phyloP scores from a whole-genome alignment of 1,140 invertebrate genomes.

The Brachionus sp. region DNA sequence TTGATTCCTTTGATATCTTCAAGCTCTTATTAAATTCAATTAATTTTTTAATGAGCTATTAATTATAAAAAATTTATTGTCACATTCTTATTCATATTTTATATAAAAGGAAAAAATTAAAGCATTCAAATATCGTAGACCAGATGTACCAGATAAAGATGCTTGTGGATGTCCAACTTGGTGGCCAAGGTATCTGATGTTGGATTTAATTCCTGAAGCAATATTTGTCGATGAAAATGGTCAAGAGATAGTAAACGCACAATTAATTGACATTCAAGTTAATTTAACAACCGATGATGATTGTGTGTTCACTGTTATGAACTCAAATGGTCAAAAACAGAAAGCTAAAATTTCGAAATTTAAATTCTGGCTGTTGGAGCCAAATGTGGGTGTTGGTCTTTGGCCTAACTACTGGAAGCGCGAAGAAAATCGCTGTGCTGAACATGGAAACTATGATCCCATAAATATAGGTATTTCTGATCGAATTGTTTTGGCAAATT shows the following conservation, averaged over 20 bases:
- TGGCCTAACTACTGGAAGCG: conserved; percentile 8
- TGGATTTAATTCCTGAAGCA: conserved; percentile 6
- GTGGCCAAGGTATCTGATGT: background rate
- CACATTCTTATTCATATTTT: background rate
- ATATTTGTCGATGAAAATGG: background rate
- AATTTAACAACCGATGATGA: background rate
- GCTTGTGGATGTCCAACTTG: background rate
- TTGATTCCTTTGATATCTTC: too few species aligned
- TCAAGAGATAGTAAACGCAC: background rate
- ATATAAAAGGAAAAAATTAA: background rate
- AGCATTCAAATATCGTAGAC: background rate
- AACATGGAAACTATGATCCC: background rate
- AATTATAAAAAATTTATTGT: too few species aligned
- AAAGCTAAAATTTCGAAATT: background rate
- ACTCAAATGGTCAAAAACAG: background rate
- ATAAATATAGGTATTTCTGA: background rate
- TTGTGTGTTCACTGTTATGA: background rate
- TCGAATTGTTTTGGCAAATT: background rate
- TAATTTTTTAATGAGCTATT: too few species aligned
- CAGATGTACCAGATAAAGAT: background rate
- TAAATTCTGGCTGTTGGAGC: background rate
- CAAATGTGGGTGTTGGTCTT: background rate
- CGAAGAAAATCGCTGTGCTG: background rate
- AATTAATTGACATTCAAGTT: background rate
- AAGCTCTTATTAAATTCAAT: too few species aligned